phyloP scores from a whole-genome alignment of 2,797 vertebrate genomes.

The Nothura maculosa region DNA sequence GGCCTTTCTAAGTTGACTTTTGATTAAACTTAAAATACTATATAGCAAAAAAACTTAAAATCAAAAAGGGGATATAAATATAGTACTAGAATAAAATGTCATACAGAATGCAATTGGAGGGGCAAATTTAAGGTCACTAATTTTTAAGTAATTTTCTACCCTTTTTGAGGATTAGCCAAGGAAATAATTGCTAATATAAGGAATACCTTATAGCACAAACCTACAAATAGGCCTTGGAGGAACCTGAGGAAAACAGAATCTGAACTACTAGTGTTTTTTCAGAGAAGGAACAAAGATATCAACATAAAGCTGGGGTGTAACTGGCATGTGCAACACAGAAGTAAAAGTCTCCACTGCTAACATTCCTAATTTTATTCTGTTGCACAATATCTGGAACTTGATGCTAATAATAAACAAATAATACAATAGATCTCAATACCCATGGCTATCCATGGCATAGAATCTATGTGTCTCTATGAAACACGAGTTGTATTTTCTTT shows the following conservation, averaged over 20 bases:
- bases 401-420: neutral
- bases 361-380: neutral
- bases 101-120: slow-evolving; percentile 67
- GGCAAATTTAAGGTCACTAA: slow-evolving; percentile 61
- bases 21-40: slow-evolving; percentile 96
- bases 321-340: neutral
- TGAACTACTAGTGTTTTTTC: neutral
- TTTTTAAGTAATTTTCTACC: slow-evolving; percentile 74
- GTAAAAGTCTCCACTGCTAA: neutral
- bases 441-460: neutral
- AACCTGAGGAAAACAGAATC: neutral
- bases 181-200: slow-evolving; percentile 68
- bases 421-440: neutral
- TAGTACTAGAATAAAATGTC: slow-evolving; percentile 79
- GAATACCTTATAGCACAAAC: neutral
- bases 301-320: neutral
- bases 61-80: slow-evolving; percentile 82
- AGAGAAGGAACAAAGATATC: neutral
- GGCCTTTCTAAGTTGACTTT: slow-evolving; percentile 94
- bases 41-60: slow-evolving; percentile 82
- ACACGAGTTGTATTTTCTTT: neutral
- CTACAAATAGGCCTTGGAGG: neutral
- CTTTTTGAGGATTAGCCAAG: slow-evolving; percentile 70
- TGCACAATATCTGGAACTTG: neutral
- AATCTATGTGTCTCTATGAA: neutral